Conservation (phyloP, 2,113 vertebrate genomes). For the Rhea pennata region DNA sequence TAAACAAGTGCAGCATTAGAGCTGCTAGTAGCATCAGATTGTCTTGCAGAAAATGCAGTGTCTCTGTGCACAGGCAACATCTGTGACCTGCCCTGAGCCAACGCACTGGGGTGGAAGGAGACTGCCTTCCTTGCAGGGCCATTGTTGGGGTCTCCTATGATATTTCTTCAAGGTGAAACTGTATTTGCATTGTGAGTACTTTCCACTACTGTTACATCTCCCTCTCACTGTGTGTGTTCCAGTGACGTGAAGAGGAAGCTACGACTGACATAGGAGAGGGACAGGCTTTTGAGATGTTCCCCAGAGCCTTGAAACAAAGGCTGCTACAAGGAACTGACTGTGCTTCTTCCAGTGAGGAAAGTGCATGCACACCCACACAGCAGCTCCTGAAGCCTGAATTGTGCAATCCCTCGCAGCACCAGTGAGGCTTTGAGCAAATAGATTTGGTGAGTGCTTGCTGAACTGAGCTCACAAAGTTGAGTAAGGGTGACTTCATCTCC, state of each 20-base stretch:
- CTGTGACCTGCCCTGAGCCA: background rate
- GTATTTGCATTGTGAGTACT: constrained; percentile 2
- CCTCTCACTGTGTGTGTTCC: constrained; percentile 21
- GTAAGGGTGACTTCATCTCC: background rate
- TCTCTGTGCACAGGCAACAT: background rate
- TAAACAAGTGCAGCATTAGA: constrained; percentile 13
- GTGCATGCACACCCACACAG: background rate
- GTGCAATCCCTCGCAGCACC: background rate
- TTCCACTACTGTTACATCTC: constrained; percentile 34
- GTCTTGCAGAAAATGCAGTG: background rate
- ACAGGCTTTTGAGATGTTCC: background rate
- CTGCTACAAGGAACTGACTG: constrained; percentile 18
- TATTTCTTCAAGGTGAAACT: constrained; percentile 25
- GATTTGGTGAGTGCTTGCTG: rapidly evolving
- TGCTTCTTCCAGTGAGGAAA: background rate
- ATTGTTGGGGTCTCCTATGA: background rate
- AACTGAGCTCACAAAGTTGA: background rate
- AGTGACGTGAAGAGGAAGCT: constrained; percentile 21
- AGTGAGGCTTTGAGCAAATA: background rate
- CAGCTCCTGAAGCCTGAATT: background rate
- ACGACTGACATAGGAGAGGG: constrained; percentile 17
- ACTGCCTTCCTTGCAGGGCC: background rate
- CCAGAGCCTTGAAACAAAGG: constrained; percentile 21
- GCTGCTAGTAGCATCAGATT: background rate
- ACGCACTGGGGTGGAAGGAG: background rate